Evolutionary conservation across 2,888 invertebrate genomes (phyloP), one percentile per base, ranked within the genome.

Genomic region (Malthinus flaveolus): DNA sequence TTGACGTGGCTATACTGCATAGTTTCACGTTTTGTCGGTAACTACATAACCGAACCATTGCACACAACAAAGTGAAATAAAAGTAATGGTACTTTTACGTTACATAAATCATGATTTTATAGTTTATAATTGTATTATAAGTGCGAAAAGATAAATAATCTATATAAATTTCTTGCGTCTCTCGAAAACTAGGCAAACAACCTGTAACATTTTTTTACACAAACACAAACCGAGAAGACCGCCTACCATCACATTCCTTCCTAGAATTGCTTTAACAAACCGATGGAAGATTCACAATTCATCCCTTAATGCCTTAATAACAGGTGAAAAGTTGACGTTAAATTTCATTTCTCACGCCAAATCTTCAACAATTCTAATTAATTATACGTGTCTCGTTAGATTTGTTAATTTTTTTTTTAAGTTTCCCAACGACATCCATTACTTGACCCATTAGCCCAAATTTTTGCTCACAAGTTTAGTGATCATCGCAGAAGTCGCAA

Each of bases 11-110:
- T 64, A 62, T 66, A 60, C 66, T 55, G 64, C 66, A 66, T 66
- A 63, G 54, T 62, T 63, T 64, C 66, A 66, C 66, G 66, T 66
- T 63, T 66, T 66, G 66, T 66, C 66, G 66, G 66, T 66, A 64
- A 66, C 64, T 64, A 63, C 64, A 66, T 64, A 64, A 66, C 64
- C 57, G 58, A 66, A 59, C 61, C 54, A 58, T 63, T 53, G 58
- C 63, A 58, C 53, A 55, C 56, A 54, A 57, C 56, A 55, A 23
- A 51, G 46, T 51, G 61, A 54, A 64, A 62, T 59, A 61, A 55
- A 59, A 55, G 35, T 53, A 57, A 61, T 57, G 52, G 52, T 49
- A 44, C 49, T 48, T 56, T 60, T 60, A 47, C 32, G 44, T 42
- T 39, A 56, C 51, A 48, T 56, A 47, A 31, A 59, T 50, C 10